Evolutionary conservation across 2,888 invertebrate species (phyloP).

Genomic region (Metalampra italica): DNA sequence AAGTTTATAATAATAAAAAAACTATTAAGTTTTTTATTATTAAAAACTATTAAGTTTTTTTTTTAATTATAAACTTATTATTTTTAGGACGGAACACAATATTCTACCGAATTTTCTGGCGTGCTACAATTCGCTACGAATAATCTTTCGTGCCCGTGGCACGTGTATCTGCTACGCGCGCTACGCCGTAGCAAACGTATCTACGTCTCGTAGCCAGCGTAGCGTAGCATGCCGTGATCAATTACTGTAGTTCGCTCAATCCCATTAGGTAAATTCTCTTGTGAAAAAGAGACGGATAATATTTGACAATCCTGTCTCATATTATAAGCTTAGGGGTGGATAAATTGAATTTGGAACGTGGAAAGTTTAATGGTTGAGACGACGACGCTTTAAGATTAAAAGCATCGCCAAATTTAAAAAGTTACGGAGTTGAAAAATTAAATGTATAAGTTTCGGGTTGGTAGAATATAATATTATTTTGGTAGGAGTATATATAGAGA

Average conservation of each 20-base stretch:
- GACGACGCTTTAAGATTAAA: not conserved
- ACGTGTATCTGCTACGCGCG: no score
- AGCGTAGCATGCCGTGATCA: not conserved
- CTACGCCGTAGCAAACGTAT: no score
- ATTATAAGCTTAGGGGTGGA: not conserved
- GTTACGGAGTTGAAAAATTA: not conserved
- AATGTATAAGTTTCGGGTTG: not conserved
- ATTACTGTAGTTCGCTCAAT: constrained; percentile 4
- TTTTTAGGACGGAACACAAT: no score
- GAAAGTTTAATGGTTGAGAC: constrained; percentile 2
- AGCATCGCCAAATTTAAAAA: not conserved
- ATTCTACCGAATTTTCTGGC: no score
- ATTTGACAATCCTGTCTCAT: not conserved
- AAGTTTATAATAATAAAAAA: no score
- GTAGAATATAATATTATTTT: not conserved
- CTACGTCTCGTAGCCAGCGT: no score
- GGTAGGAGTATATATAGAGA: no score
- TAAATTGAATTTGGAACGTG: constrained; percentile 1
- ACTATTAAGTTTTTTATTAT: no score
- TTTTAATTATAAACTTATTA: no score
- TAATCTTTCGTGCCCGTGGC: no score
- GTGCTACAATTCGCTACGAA: no score
- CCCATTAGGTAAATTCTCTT: constrained; percentile 3
- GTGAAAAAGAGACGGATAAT: not conserved
- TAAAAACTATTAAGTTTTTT: no score